Evolutionary conservation across 2,888 invertebrate species (phyloP).

Genomic region (Drymonia ruficornis): DNA sequence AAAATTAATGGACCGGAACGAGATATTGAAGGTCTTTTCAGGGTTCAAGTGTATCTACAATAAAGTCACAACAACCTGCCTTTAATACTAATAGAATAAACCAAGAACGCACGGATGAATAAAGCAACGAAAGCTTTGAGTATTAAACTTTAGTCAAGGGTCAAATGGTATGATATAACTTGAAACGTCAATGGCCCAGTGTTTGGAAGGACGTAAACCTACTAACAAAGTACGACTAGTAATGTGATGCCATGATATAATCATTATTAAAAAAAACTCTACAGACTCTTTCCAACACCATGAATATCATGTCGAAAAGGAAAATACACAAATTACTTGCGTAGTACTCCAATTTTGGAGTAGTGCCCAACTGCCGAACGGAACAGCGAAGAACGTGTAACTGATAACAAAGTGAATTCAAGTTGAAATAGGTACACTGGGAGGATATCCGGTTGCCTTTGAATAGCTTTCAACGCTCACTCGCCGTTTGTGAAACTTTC

Average conservation of each 20-base stretch:
- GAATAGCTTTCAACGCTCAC: constrained; percentile 47
- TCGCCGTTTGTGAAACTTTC: constrained; percentile 36
- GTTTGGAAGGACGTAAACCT: too few species aligned
- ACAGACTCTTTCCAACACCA: too few species aligned
- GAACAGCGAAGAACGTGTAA: constrained; percentile 12
- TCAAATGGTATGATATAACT: too few species aligned
- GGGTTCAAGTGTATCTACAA: constrained; percentile 12
- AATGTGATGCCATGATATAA: too few species aligned
- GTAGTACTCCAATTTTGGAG: not conserved
- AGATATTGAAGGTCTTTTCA: constrained; percentile 25
- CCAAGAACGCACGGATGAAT: too few species aligned
- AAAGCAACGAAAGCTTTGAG: too few species aligned
- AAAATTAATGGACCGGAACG: constrained; percentile 46
- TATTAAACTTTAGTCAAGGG: too few species aligned
- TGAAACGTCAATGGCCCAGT: too few species aligned
- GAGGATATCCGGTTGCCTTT: constrained; percentile 52
- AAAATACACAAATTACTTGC: too few species aligned
- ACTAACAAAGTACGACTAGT: too few species aligned
- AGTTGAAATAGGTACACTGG: constrained; percentile 44
- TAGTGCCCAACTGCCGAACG: not conserved
- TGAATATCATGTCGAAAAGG: too few species aligned
- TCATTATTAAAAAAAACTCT: too few species aligned
- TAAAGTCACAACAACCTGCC: constrained; percentile 3
- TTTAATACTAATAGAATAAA: constrained; percentile 1
- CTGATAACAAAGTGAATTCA: constrained; percentile 55